phyloP scores from a whole-genome alignment of 2,888 invertebrate species.

The Pinctada fucata region DNA sequence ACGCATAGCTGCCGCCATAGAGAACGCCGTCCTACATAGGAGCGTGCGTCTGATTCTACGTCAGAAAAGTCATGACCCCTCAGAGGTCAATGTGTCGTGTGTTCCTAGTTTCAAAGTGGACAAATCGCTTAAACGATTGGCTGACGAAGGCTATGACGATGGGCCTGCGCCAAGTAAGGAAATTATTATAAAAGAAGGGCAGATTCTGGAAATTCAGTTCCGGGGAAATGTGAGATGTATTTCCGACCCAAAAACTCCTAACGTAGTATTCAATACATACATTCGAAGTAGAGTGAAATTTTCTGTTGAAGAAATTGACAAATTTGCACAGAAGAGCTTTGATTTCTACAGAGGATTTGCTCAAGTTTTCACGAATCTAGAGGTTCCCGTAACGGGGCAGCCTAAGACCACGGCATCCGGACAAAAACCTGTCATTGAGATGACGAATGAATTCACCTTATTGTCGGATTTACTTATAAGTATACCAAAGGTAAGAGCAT shows the following conservation, averaged over 20 bases:
- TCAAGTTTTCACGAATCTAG: slow-evolving; percentile 62
- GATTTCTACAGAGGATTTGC: slow-evolving; percentile 71
- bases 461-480: slow-evolving; percentile 67
- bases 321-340: slow-evolving; percentile 72
- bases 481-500: slow-evolving; percentile 66
- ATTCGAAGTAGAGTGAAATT: slow-evolving; percentile 60
- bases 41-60: slow-evolving; percentile 64
- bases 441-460: slow-evolving; percentile 58
- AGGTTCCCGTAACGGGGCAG: slow-evolving; percentile 46
- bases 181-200: slow-evolving; percentile 69
- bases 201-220: slow-evolving; percentile 65
- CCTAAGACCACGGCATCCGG: slow-evolving; percentile 39
- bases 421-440: slow-evolving; percentile 43
- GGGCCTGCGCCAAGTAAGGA: slow-evolving; percentile 65
- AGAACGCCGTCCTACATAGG: slow-evolving; percentile 52
- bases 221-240: slow-evolving; percentile 67
- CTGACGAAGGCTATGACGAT: slow-evolving; percentile 65
- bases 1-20: slow-evolving; percentile 58
- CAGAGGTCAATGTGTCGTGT: slow-evolving; percentile 59
- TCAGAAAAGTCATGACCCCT: slow-evolving; percentile 59
- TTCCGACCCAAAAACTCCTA: slow-evolving; percentile 39
- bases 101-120: slow-evolving; percentile 53
- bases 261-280: slow-evolving; percentile 66
- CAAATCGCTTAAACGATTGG: slow-evolving; percentile 52
- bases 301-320: slow-evolving; percentile 63